phyloP scores from a whole-genome alignment of 2,797 vertebrate genomes.

The Megalops cyprinoides region DNA sequence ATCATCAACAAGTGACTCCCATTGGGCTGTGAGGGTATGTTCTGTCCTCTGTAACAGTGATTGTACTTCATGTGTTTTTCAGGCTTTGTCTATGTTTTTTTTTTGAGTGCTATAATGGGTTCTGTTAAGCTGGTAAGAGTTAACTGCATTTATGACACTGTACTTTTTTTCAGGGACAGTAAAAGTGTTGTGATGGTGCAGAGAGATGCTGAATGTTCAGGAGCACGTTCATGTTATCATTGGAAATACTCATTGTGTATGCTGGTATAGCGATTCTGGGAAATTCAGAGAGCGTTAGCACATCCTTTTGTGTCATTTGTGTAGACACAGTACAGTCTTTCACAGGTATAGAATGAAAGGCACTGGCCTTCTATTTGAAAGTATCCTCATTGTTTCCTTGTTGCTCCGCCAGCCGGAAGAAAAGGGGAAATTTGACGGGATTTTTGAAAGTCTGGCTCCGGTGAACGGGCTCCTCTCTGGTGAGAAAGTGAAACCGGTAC shows the following conservation, averaged over 20 bases:
- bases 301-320: no score
- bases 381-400: conserved; percentile 44
- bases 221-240: no score
- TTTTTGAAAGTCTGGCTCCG: conserved; percentile 93
- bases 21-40: conserved; percentile 94
- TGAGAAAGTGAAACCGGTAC: conserved; percentile 94
- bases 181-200: not conserved
- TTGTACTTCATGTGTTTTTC: not conserved
- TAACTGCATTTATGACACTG: no score
- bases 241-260: no score
- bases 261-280: no score
- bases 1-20: conserved; percentile 74
- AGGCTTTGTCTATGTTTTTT: no score
- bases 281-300: no score
- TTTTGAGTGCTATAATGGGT: no score
- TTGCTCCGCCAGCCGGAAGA: conserved; percentile 84
- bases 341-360: not conserved
- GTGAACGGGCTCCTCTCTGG: conserved; percentile 91
- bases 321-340: not conserved
- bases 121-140: no score
- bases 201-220: not conserved
- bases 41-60: not conserved
- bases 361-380: not conserved
- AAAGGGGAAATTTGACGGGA: conserved; percentile 95
- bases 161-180: not conserved